Percentiles rank a stretch among this genome's conserved stretches.
These are phyloP conservation scores for Ceyx erithaca DNA, from an alignment of 2,797 vertebrate species.

Conservation along the genomic window DNA sequence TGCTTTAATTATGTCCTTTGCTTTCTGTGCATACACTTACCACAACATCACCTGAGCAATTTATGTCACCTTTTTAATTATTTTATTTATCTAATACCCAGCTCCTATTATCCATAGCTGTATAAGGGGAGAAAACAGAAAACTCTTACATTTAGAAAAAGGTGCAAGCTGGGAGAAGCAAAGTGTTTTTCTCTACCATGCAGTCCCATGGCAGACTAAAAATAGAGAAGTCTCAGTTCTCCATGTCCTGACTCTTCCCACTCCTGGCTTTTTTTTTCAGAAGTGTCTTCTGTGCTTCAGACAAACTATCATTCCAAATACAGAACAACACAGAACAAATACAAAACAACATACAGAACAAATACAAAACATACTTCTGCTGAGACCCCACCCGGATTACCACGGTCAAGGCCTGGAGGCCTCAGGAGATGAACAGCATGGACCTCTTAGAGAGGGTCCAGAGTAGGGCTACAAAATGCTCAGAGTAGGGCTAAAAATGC, in stretches of 20 bases:
- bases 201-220: neutral
- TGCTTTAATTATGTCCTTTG: neutral
- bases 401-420: neutral
- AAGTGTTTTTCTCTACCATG: neutral
- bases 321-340: neutral
- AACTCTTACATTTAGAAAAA: neutral
- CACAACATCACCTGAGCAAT: accelerated
- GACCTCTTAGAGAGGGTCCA: neutral
- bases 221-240: neutral
- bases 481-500: neutral
- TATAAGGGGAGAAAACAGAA: neutral
- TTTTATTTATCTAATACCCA: neutral
- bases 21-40: neutral
- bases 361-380: neutral
- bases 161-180: neutral
- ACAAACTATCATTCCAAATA: neutral
- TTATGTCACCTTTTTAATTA: neutral
- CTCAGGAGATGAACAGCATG: neutral
- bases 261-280: neutral
- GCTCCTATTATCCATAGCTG: neutral
- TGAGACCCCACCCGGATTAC: neutral
- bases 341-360: neutral
- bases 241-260: neutral
- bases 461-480: neutral
- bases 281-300: neutral